Evolutionary conservation across 1,140 invertebrate species (phyloP).

Genomic region (Brachionus rubens): DNA sequence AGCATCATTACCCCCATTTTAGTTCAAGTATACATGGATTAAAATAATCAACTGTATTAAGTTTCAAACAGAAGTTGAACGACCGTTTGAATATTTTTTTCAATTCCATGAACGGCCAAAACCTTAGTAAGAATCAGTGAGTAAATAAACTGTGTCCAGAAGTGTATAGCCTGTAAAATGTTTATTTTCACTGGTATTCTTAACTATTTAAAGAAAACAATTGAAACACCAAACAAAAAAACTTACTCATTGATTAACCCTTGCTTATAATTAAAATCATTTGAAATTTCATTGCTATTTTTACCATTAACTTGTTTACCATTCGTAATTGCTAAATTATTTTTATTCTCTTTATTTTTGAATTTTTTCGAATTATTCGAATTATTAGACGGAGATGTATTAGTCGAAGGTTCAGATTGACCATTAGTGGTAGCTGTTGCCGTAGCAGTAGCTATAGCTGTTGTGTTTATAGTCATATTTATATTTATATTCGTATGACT

Average conservation of each 20-base stretch:
- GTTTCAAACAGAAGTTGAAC: too few species aligned
- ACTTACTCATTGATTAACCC: slow-evolving; percentile 47
- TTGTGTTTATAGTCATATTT: slow-evolving; percentile 45
- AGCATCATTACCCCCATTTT: too few species aligned
- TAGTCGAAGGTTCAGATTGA: background rate
- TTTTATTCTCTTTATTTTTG: slow-evolving; percentile 43
- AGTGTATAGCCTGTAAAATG: too few species aligned
- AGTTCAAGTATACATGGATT: too few species aligned
- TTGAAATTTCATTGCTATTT: slow-evolving; percentile 12
- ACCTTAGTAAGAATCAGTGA: too few species aligned
- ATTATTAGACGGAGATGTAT: background rate
- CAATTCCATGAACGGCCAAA: too few species aligned
- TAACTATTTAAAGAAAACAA: too few species aligned
- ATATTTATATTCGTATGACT: slow-evolving; percentile 45
- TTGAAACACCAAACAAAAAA: too few species aligned
- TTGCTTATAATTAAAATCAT: slow-evolving; percentile 48
- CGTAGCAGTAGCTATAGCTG: slow-evolving; percentile 36
- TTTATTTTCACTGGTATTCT: too few species aligned
- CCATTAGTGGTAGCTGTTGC: background rate
- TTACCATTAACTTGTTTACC: background rate
- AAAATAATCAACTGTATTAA: too few species aligned
- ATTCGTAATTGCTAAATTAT: background rate
- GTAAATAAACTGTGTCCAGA: too few species aligned
- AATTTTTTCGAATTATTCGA: slow-evolving; percentile 4
- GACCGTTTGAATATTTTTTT: too few species aligned